Conservation (phyloP, 2,797 vertebrate species). For the Simalia tracyae region DNA sequence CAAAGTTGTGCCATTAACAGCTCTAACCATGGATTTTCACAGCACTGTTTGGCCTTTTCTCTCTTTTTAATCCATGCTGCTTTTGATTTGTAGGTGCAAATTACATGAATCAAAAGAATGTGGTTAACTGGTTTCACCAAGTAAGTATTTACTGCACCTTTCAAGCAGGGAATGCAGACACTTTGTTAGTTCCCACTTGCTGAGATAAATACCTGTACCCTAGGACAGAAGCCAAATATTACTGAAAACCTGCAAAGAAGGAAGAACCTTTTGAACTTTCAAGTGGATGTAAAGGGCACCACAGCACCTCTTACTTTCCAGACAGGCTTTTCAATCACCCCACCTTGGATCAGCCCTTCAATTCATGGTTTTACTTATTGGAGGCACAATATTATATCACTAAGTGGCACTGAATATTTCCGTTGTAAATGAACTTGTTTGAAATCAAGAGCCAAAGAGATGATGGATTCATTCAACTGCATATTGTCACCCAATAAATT, state of each 20-base stretch:
- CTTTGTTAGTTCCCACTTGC: not conserved
- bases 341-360: slow-evolving; percentile 34
- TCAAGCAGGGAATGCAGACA: slow-evolving; percentile 9
- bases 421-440: slow-evolving; percentile 40
- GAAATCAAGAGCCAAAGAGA: slow-evolving; percentile 47
- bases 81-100: slow-evolving; percentile 59
- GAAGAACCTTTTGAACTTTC: slow-evolving; percentile 45
- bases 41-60: not conserved
- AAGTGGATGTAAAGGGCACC: slow-evolving; percentile 20
- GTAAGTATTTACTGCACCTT: slow-evolving; percentile 13
- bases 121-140: slow-evolving; percentile 49
- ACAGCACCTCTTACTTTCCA: not conserved
- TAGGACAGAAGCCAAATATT: slow-evolving; percentile 41
- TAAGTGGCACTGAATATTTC: slow-evolving; percentile 33
- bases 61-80: slow-evolving; percentile 47
- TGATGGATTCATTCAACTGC: slow-evolving; percentile 23
- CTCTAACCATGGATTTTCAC: slow-evolving; percentile 40
- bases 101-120: slow-evolving; percentile 52
- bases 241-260: slow-evolving; percentile 25
- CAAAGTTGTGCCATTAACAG: slow-evolving; percentile 50
- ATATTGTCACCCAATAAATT: slow-evolving; percentile 49
- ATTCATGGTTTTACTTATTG: slow-evolving; percentile 44
- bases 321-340: slow-evolving; percentile 12
- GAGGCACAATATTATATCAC: slow-evolving; percentile 2
- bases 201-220: slow-evolving; percentile 33